phyloP scores from a whole-genome alignment of 30 jellyfish, hydroid and myxozoan genomes.

The Aurelia sp. region DNA sequence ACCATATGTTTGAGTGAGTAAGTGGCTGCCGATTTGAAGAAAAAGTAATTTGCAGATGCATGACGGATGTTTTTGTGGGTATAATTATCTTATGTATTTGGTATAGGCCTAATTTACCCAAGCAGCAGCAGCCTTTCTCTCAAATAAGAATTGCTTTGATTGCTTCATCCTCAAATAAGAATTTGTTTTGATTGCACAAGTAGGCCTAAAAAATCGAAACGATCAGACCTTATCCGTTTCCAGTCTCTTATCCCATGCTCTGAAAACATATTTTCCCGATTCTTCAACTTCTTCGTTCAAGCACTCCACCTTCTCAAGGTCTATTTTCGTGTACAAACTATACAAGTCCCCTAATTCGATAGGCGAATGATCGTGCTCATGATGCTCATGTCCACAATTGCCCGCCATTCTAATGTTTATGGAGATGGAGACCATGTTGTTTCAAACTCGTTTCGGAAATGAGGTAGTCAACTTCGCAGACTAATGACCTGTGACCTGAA shows the following conservation, averaged over 20 bases:
- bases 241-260: constrained; percentile 88
- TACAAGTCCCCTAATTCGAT: constrained; percentile 71
- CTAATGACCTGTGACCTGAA: no score
- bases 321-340: constrained; percentile 76
- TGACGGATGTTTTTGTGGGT: no score
- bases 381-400: constrained; percentile 82
- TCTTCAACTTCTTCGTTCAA: constrained; percentile 77
- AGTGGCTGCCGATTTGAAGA: no score
- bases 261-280: constrained; percentile 81
- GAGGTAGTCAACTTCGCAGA: constrained; percentile 3
- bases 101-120: no score
- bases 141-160: no score
- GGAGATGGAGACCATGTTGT: neutral
- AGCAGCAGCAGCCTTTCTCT: no score
- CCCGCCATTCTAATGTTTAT: constrained; percentile 74
- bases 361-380: constrained; percentile 22
- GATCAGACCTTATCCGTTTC: constrained; percentile 66
- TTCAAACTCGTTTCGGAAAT: constrained; percentile 10
- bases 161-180: no score
- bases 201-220: no score
- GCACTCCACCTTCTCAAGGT: constrained; percentile 77
- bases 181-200: no score
- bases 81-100: no score
- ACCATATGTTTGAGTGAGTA: no score
- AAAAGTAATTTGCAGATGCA: no score